These are phyloP conservation scores for Silurus meridionalis DNA, from an alignment of 2,113 vertebrate species.

Conservation along the genomic window DNA sequence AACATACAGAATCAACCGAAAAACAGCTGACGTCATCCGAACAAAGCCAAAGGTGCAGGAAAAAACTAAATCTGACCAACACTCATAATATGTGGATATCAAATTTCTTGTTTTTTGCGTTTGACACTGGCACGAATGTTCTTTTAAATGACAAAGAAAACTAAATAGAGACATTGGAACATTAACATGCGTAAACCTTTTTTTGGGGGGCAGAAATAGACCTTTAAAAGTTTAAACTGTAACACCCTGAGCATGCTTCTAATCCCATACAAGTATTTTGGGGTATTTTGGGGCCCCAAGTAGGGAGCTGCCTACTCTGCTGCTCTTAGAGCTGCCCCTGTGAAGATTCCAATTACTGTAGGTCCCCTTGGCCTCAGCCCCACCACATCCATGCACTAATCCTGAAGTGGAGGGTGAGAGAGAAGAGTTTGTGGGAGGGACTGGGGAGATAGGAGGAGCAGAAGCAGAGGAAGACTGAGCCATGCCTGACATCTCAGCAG, in stretches of 20 bases:
- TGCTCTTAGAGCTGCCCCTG: background rate
- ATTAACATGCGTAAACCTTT: background rate
- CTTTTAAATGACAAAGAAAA: background rate
- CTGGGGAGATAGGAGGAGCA: constrained; percentile 47
- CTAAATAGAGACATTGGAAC: background rate
- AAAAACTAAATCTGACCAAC: too few relatives aligned
- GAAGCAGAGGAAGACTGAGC: constrained; percentile 50
- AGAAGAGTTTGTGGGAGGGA: constrained; percentile 27
- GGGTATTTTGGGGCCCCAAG: background rate
- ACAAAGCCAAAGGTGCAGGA: too few relatives aligned
- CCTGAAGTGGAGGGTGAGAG: constrained; percentile 17
- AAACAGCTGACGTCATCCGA: too few relatives aligned
- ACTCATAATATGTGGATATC: background rate
- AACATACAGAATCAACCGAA: too few relatives aligned
- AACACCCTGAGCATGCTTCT: background rate
- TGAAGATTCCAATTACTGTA: constrained; percentile 6
- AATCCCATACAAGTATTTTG: background rate
- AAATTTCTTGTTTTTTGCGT: background rate
- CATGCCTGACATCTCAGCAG: constrained; percentile 47
- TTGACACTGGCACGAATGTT: background rate
- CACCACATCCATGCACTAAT: constrained; percentile 23
- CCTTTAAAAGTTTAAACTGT: background rate
- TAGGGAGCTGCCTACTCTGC: background rate
- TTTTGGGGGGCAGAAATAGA: too few relatives aligned
- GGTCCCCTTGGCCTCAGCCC: constrained; percentile 1